Base-by-base conservation (phyloP, 2,888 invertebrate genomes). In the Sinopyrophorus schimmeli region DNA sequence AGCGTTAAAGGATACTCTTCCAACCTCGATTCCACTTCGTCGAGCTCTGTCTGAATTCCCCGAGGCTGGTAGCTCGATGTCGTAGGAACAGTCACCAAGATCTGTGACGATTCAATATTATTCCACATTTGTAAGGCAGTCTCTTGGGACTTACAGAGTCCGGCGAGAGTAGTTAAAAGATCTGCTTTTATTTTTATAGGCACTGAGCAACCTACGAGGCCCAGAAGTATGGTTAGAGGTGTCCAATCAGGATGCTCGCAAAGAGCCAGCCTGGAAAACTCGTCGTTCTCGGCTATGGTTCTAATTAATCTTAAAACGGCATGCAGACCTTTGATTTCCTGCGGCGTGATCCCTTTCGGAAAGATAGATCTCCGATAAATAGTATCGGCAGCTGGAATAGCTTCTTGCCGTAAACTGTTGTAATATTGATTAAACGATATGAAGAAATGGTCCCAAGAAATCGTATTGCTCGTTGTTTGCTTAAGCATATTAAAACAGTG, bases 1-100 rank as follows among this genome's bases (percentile, higher is more conserved):
- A 86, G 80, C 0, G 93, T 92, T 51, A 97, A 74, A 0, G 92
- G 91, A 76, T 92, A 97, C 57, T 89, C 89, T 69, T 96, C 96
- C 68, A 87, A 82, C 30, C 94, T 81, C 3, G 92, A 86, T 71
- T 97, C 97, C 43, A 93, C 86, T 76, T 97, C 95, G 53, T 91
- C 91, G 16, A 97, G 76, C 73, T 97, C 97, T 0, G 89, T 87
- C 74, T 87, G 80, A 39, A 89, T 79, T 2, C 84, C 86, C 56
- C 81, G 71, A 21, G 83, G 82, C 55, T 83, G 82, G 58, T 82
- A 83, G 57, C 78, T 78, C 27, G 80, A 79, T 0, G 81, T 79
- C 1, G 79, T 76, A 1, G 84, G 83, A 24, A 84, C 72, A 0
- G 87, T 86, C 4, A 81, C 78, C 42, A 92, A 81, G 15, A 92